Percentiles rank a stretch among this genome's conserved stretches.
phyloP scores from a whole-genome alignment of 1,140 invertebrate species.

The Sipha flava region DNA sequence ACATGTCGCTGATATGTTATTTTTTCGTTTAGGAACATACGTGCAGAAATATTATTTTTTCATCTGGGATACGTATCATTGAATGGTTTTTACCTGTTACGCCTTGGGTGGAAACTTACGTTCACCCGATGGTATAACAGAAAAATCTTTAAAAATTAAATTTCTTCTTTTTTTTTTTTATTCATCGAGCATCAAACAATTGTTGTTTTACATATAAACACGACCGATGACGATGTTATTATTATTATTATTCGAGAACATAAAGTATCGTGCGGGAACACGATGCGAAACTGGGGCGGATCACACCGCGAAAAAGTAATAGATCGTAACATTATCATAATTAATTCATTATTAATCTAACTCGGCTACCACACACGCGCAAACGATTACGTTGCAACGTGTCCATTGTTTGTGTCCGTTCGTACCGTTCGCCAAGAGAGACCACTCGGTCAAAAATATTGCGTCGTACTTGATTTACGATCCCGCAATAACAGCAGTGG shows the following conservation, averaged over 20 bases:
- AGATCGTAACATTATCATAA: too few species aligned
- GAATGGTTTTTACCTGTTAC: too few species aligned
- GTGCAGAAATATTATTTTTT: too few species aligned
- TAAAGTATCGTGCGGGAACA: not conserved
- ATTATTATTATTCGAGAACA: not conserved
- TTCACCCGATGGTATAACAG: too few species aligned
- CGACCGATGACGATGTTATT: not conserved
- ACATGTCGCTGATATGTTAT: too few species aligned
- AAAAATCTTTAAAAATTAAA: too few species aligned
- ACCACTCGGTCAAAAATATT: not conserved
- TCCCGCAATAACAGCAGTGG: not conserved
- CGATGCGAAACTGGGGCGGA: not conserved
- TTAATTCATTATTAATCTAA: too few species aligned
- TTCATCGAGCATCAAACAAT: not conserved
- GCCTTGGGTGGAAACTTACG: too few species aligned
- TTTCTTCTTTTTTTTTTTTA: too few species aligned
- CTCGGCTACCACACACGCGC: not conserved
- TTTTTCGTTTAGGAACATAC: too few species aligned
- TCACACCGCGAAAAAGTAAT: not conserved
- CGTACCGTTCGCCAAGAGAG: not conserved
- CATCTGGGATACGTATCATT: too few species aligned
- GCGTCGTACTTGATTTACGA: not conserved
- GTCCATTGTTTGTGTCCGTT: not conserved
- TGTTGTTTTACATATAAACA: not conserved
- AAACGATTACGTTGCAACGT: not conserved